phyloP scores from a whole-genome alignment of 1,140 invertebrate genomes.

The Lepidurus apus region DNA sequence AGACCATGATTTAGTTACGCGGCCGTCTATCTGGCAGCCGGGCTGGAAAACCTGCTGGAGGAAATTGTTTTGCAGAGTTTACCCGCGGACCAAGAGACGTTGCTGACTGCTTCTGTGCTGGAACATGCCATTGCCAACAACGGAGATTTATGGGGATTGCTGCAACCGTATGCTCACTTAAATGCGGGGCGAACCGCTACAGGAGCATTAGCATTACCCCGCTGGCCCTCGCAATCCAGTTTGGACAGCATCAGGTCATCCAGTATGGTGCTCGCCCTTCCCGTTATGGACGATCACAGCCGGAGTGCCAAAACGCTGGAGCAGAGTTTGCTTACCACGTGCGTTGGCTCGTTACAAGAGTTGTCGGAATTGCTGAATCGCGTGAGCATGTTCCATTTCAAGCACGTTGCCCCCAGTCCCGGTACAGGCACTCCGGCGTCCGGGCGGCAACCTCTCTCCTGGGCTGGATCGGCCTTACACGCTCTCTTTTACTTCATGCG shows the following conservation, averaged over 20 bases:
- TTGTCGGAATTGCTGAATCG: constrained; percentile 65
- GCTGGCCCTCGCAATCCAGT: constrained; percentile 76
- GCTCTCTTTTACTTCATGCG: constrained; percentile 85
- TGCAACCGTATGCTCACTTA: constrained; percentile 83
- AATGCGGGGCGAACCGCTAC: constrained; percentile 80
- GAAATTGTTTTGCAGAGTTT: constrained; percentile 73
- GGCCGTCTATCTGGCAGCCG: constrained; percentile 80
- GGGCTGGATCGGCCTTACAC: constrained; percentile 64
- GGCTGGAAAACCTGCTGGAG: constrained; percentile 80
- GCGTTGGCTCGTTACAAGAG: constrained; percentile 56
- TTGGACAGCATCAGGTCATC: constrained; percentile 43
- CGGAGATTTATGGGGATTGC: constrained; percentile 77
- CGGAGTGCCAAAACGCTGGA: constrained; percentile 50
- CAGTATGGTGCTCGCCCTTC: constrained; percentile 35
- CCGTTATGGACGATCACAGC: constrained; percentile 34
- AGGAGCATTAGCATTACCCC: constrained; percentile 70
- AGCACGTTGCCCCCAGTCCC: constrained; percentile 34
- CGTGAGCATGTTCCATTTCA: constrained; percentile 36
- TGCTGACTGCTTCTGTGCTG: constrained; percentile 65
- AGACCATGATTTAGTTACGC: constrained; percentile 55
- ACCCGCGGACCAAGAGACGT: constrained; percentile 57
- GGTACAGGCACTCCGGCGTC: constrained; percentile 31
- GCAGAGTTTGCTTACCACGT: constrained; percentile 75
- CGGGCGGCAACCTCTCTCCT: constrained; percentile 38
- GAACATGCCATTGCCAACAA: constrained; percentile 80